Evolutionary conservation across 2,113 vertebrate genomes (phyloP), one percentile per base, ranked within the genome.

Genomic region (Condylura cristata): DNA sequence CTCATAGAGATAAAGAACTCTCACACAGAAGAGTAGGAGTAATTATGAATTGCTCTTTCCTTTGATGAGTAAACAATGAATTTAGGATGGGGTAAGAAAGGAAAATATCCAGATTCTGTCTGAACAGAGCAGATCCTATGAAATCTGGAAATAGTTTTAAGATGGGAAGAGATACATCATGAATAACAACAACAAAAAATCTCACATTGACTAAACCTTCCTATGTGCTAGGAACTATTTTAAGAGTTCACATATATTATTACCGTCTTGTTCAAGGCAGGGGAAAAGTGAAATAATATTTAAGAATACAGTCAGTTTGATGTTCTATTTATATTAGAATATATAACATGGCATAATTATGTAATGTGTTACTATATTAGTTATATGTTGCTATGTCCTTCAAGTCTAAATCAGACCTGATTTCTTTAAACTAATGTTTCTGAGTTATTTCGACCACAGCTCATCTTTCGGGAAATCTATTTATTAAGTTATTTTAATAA

Each of bases 31-130:
- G 39, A 66, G 12, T 18, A 41, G 51, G 74, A 24, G n/a, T 11
- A 60, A 66, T 65, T 85, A 71, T 88, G 53, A 84, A 83, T 89
- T 20, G 34, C 12, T 84, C n/a, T 80, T 58, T 92, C 28, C 63
- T 92, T 78, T 65, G 34, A 89, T 85, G 56, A 80, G 46, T 58
- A 89, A n/a, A 66, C 65, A 58, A 44, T 44, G 68, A 82, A 39
- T 75, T 93, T 70, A 56, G 34, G 66, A 48, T 66, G 9, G 32
- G 51, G 12, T 8, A 41, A 5, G 22, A 22, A 22, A 20, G 7
- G 8, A 56, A 56, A 56, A 72, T 72, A 30, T 14, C n/a, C 14
- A 32, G 4, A n/a, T 24, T 83, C 12, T 83, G 24, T 82, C 48
- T 34, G 41, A 48, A 39, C 16, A 66, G 68, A 83, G 51, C 41